phyloP scores from a whole-genome alignment of 37 sponge, comb jelly and placozoan species.

The Cliona cf. orientalis region DNA sequence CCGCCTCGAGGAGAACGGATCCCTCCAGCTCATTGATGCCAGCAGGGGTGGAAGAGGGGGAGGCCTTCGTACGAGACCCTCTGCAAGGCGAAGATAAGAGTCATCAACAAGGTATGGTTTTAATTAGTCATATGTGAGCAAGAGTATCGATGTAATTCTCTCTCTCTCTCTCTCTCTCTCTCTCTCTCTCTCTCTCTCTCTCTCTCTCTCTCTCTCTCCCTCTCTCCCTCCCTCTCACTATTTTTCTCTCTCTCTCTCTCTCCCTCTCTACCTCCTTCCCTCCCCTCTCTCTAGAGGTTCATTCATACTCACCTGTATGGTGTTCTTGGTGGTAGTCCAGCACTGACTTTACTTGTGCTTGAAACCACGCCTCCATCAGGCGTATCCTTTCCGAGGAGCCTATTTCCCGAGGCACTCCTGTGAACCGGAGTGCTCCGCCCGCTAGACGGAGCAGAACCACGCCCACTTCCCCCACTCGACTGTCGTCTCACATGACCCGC shows the following conservation, averaged over 20 bases:
- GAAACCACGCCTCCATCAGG: constrained; percentile 12
- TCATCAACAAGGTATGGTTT: no score
- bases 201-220: no score
- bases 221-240: no score
- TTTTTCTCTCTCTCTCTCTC: no score
- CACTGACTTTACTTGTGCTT: background rate
- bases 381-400: background rate
- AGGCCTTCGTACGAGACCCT: constrained; percentile 18
- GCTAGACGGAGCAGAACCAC: constrained; percentile 49
- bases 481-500: no score
- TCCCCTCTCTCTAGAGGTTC: no score
- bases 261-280: background rate
- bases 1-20: constrained; percentile 66
- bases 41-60: background rate
- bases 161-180: no score
- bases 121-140: no score
- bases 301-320: constrained; percentile 38
- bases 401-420: background rate
- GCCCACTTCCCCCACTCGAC: background rate
- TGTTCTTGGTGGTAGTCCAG: constrained; percentile 41
- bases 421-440: constrained; percentile 33
- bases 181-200: no score
- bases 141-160: no score
- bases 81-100: background rate
- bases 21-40: constrained; percentile 74